phyloP scores from a whole-genome alignment of 2,888 invertebrate species.

The Eupithecia vulgata region DNA sequence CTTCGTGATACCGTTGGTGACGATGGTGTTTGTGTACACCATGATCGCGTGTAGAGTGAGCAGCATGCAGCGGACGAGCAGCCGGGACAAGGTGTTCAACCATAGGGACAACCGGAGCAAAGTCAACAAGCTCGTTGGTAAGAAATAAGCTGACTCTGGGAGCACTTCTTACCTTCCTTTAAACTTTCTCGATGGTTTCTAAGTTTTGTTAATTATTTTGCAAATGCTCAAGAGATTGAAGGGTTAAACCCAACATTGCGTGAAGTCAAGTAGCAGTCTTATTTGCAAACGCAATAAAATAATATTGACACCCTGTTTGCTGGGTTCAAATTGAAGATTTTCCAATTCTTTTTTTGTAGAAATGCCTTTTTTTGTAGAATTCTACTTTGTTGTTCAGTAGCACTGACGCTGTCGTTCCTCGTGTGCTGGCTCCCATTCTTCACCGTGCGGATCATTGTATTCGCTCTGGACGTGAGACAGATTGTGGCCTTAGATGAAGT shows the following conservation, averaged over 20 bases:
- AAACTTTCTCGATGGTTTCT: too few relatives aligned
- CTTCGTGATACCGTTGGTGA: constrained; percentile 60
- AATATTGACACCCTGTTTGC: too few relatives aligned
- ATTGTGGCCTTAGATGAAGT: constrained; percentile 56
- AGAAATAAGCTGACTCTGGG: constrained; percentile 41
- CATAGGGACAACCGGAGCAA: constrained; percentile 61
- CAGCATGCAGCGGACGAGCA: constrained; percentile 49
- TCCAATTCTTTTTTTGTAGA: too few relatives aligned
- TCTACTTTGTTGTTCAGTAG: constrained; percentile 60
- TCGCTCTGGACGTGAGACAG: constrained; percentile 53
- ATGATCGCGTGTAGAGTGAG: constrained; percentile 66
- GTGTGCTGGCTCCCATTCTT: constrained; percentile 75
- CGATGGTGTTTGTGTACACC: constrained; percentile 63
- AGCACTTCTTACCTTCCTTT: not conserved
- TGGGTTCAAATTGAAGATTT: too few relatives aligned
- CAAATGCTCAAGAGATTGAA: not conserved
- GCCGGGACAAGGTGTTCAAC: constrained; percentile 57
- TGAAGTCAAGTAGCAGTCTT: too few relatives aligned
- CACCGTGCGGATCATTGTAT: constrained; percentile 58
- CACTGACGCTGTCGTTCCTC: constrained; percentile 72
- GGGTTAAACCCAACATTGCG: not conserved
- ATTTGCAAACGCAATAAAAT: too few relatives aligned
- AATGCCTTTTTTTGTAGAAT: too few relatives aligned
- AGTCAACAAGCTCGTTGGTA: constrained; percentile 67
- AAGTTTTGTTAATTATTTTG: too few relatives aligned